phyloP scores from a whole-genome alignment of 1,140 invertebrate species.

The Halictus rubicundus region DNA sequence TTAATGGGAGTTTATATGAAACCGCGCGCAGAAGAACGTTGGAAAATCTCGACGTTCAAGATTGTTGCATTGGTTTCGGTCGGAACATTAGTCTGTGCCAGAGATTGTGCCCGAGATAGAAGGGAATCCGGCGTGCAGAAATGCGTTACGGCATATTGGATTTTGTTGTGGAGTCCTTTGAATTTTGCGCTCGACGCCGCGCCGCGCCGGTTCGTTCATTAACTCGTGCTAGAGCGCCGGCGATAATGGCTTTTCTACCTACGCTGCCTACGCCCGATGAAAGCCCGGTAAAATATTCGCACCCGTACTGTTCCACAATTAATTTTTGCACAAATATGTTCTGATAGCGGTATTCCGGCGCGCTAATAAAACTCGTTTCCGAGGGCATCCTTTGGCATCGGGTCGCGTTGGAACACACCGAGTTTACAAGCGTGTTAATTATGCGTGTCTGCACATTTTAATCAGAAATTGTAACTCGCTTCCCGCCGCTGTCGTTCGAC shows the following conservation, averaged over 20 bases:
- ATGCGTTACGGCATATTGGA: conserved; percentile 26
- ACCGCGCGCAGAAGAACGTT: neutral
- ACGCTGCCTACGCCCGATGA: neutral
- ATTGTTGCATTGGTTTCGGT: neutral
- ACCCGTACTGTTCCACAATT: neutral
- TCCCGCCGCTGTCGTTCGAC: neutral
- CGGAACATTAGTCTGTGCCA: neutral
- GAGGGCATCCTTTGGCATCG: neutral
- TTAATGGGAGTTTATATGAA: no score
- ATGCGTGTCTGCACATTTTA: conserved; percentile 4
- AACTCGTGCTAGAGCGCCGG: conserved; percentile 10
- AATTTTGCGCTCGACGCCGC: conserved; percentile 15
- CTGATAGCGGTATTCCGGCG: neutral
- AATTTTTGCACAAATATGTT: conserved; percentile 38
- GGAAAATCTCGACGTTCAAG: no score
- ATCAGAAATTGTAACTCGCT: conserved; percentile 14
- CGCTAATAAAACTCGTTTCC: neutral
- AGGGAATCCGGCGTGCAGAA: neutral
- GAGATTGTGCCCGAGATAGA: neutral
- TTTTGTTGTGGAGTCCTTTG: conserved; percentile 28
- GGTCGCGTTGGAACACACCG: neutral
- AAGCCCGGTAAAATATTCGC: conserved; percentile 40
- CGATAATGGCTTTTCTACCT: conserved; percentile 45
- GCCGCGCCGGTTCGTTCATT: conserved; percentile 32
- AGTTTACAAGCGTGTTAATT: conserved; percentile 11